Base-by-base conservation (phyloP, 1,140 invertebrate species). In the Panagrolaimus sp. region DNA sequence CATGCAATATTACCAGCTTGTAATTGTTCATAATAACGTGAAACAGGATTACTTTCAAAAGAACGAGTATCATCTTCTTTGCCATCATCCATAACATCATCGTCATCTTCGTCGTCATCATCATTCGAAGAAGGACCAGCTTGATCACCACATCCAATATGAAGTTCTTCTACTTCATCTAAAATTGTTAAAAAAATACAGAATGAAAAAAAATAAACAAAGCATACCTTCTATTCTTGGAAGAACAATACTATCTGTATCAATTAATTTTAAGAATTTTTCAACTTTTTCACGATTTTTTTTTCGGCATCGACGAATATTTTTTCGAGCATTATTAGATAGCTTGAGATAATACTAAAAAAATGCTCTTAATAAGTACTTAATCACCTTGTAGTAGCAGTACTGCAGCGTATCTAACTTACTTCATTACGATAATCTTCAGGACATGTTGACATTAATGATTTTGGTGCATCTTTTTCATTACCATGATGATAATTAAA, bases 41-140 rank as follows among this genome's bases (percentile, higher is more conserved):
- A 38, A 38, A 80, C 27, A 14, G 43, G 20, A 14, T 16, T 65
- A 13, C 20, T 57, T 57, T 57, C 51, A 20, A 57, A 25, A 8
- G n/a, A n/a, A n/a, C n/a, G n/a, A n/a, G n/a, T n/a, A n/a, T n/a
- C 20, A 57, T 20, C 9, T n/a, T n/a, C n/a, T n/a, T n/a, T n/a
- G n/a, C n/a, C 9, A 57, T 57, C 51, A 57, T 25, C 51, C 9
- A 25, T 16, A 57, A 13, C 51, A 27, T 9, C n/a, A 23, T 57
- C 48, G 25, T 51, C 51, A 13, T 57, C 51, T 20, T 16, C 27
- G 20, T 16, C 51, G 20, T 11, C 51, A 25, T 57, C 51, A 57
- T 27, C 27, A 25, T 57, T 16, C 11, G n/a, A 11, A 20, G 20
- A 20, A 27, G 51, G 4, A 8, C 20, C n/a, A 16, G 27, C 51